These are phyloP conservation scores for Cryptotis parvus DNA, from an alignment of 2,113 vertebrate species.

Conservation along the genomic window DNA sequence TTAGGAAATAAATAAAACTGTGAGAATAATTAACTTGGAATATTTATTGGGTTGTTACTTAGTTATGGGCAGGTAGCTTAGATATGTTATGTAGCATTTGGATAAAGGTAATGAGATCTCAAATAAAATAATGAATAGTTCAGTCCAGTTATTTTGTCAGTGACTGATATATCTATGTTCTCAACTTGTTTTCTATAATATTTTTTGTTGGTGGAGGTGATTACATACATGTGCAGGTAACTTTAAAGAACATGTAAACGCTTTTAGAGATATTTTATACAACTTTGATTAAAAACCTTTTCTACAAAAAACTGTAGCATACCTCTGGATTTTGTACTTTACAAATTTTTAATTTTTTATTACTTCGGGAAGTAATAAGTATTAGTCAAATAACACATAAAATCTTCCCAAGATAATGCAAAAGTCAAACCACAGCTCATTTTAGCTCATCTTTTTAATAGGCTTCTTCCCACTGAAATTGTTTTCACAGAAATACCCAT, in stretches of 20 bases:
- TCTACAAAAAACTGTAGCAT: not conserved
- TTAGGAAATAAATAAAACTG: not conserved
- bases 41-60: not conserved
- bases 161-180: not conserved
- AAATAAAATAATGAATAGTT: slow-evolving; percentile 34
- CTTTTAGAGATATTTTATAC: not conserved
- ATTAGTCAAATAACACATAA: not conserved
- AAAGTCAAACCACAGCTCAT: too few relatives aligned
- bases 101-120: not conserved
- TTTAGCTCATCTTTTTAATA: not conserved
- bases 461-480: not conserved
- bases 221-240: not conserved
- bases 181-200: slow-evolving; percentile 1
- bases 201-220: slow-evolving; percentile 22
- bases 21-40: not conserved
- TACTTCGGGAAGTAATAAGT: too few relatives aligned
- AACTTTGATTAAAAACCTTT: slow-evolving; percentile 7
- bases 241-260: not conserved
- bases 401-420: not conserved
- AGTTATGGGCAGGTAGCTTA: not conserved
- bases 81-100: accelerated
- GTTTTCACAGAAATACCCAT: not conserved
- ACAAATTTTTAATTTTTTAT: not conserved
- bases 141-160: not conserved
- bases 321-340: slow-evolving; percentile 3